A percentile compares a stretch with the other conserved stretches of the same genome.
Conservation (phyloP, 2,888 invertebrate genomes). For the Pachymerium ferrugineum region DNA sequence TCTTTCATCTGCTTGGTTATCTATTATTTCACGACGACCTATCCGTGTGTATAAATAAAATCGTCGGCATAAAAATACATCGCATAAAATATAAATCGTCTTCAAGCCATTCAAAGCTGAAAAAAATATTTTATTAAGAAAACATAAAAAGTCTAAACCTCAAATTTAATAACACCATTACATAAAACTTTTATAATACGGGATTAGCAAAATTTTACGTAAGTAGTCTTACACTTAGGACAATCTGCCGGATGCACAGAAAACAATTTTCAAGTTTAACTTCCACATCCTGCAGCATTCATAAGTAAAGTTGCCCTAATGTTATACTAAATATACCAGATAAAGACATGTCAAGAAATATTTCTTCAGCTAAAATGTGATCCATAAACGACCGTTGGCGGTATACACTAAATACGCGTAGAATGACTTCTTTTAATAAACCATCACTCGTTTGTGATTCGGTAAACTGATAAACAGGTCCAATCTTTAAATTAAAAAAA, state of each 20-base stretch:
- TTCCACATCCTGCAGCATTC: too few relatives aligned
- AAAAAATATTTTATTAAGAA: too few relatives aligned
- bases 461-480: not conserved
- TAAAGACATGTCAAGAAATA: not conserved
- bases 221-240: too few relatives aligned
- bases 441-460: not conserved
- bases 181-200: too few relatives aligned
- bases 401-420: not conserved
- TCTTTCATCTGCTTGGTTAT: not conserved
- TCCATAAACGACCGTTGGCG: not conserved
- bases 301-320: too few relatives aligned
- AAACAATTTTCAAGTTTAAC: too few relatives aligned
- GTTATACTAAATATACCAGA: too few relatives aligned
- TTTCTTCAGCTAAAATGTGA: not conserved
- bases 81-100: not conserved
- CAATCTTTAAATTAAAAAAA: not conserved
- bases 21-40: not conserved
- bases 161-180: too few relatives aligned
- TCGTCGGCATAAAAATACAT: not conserved
- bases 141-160: too few relatives aligned
- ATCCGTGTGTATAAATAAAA: constrained; percentile 14
- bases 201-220: too few relatives aligned
- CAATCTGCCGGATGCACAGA: too few relatives aligned
- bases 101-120: not conserved
- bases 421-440: not conserved